Base-by-base conservation (phyloP, 2,888 invertebrate genomes). In the Aphidius colemani region DNA sequence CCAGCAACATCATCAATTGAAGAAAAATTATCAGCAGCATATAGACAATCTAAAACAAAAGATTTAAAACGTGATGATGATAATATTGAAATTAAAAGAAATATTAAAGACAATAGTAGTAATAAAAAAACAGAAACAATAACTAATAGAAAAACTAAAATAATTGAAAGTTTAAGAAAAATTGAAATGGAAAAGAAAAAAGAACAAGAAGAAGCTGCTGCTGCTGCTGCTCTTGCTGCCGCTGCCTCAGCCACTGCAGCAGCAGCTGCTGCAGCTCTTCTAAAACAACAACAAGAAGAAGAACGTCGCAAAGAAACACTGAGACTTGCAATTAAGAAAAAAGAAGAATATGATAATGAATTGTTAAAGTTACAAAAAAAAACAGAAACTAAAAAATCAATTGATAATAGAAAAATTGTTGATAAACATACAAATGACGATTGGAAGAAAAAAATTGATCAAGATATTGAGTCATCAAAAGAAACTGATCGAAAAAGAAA, bases 41-140 rank as follows among this genome's bases (percentile, higher is more conserved):
- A 76, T 13, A 71, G 78, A 63, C 70, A 70, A 30, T 79, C 76
- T 18, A 79, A 81, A 59, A 66, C 72, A 43, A 82, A 78, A 49
- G 81, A 81, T 10, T 55, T 62, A 0, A 68, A 66, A 8, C 69
- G 72, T 9, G 68, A 68, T 40, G 68, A 68, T 6, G 68, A 68
- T 5, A 64, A 61, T 40, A 70, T 58, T 51, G 85, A 83, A 59
- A 71, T 70, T 66, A 78, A 86, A 86, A 62, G 87, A 87, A 65
- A 84, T 84, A 68, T 84, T 84, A 7, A 87, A 88, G 30, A 87
- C 86, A 67, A 83, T 86, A 65, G 86, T 86, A 0, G 55, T 62
- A n/a, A 69, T 67, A 6, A 71, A 70, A 11, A 72, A 69, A 60
- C 59, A 56, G 40, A 69, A 74, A 73, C 64, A 45, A 5, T 5